Evolutionary conservation across 2,113 vertebrate species (phyloP), one percentile per base, ranked within the genome.

Genomic region (Clupea harengus): DNA sequence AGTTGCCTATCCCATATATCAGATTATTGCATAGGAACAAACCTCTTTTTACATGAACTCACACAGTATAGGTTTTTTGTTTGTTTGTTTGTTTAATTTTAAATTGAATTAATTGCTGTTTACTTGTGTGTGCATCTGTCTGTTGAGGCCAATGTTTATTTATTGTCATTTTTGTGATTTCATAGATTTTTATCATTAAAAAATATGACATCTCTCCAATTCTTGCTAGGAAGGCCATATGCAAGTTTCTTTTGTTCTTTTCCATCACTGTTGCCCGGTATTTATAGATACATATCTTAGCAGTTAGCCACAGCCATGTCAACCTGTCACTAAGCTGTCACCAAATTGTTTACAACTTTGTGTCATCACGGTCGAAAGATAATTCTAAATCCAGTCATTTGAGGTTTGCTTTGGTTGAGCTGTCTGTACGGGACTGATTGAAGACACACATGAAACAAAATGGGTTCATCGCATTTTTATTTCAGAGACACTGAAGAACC

Each of bases 1-100:
- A 90, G 85, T 87, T 88, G 87, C 86, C 85, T 89, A 82, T 88
- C 81, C 83, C 60, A 84, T 89, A 89, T 81, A 84, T 80, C 72
- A 28, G 60, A 72, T 72, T 10, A 72, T 72, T 25, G 32, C 64
- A 28, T 28, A 72, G 32, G 64, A 28, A 72, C n/a, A 11, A 32
- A 72, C n/a, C 64, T 32, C 25, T 72, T 72, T 72, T 72, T 32
- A 72, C 64, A 32, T 72, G 1, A 72, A n/a, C 9, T 13, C 64
- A 28, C 25, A 72, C n/a, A 32, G 28, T 64, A 8, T 72, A 72
- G 10, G 10, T 72, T 72, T 32, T 2, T 72, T 72, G 1, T 25
- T 9, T 32, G 64, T 28, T 11, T 28, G 10, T 32, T 32, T 28
- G 10, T 8, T 72, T 72, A 13, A 10, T 32, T 72, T 32, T 11